phyloP scores from a whole-genome alignment of 2,888 invertebrate species.

The Pollenia angustigena region DNA sequence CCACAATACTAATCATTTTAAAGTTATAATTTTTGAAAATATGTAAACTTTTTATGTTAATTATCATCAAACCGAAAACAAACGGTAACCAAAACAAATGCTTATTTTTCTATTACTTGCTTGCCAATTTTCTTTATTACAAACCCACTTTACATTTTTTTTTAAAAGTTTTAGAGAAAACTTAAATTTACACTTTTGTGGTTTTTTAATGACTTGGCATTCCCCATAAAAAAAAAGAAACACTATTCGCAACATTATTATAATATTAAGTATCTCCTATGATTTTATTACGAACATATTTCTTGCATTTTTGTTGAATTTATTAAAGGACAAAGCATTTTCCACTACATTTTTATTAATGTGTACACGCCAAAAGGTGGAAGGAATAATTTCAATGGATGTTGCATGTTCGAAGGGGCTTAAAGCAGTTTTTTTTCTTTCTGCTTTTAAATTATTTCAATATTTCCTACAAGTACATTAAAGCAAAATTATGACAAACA shows the following conservation, averaged over 20 bases:
- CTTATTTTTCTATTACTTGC: conserved; percentile 4
- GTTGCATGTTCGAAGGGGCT: conserved; percentile 21
- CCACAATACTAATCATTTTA: too few species aligned
- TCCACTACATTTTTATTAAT: neutral
- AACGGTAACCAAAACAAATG: neutral
- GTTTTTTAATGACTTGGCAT: conserved; percentile 21
- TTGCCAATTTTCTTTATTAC: neutral
- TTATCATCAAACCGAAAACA: neutral
- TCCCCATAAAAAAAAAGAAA: neutral
- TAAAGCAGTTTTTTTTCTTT: neutral
- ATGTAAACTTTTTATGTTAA: too few species aligned
- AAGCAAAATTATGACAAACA: conserved; percentile 51
- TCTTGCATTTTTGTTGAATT: conserved; percentile 19
- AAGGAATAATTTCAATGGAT: conserved; percentile 10
- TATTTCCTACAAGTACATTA: conserved; percentile 38
- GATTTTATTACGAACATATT: conserved; percentile 39
- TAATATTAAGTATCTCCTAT: conserved; percentile 34
- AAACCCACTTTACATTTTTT: conserved; percentile 16
- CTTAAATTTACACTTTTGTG: conserved; percentile 22
- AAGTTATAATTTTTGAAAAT: too few species aligned
- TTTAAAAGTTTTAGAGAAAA: neutral
- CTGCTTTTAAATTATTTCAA: neutral
- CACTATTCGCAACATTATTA: conserved; percentile 28
- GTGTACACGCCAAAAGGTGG: conserved; percentile 24
- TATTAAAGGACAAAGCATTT: conserved; percentile 32